These are phyloP conservation scores for Euthynnus affinis DNA, from an alignment of 2,797 vertebrate species.

Conservation along the genomic window DNA sequence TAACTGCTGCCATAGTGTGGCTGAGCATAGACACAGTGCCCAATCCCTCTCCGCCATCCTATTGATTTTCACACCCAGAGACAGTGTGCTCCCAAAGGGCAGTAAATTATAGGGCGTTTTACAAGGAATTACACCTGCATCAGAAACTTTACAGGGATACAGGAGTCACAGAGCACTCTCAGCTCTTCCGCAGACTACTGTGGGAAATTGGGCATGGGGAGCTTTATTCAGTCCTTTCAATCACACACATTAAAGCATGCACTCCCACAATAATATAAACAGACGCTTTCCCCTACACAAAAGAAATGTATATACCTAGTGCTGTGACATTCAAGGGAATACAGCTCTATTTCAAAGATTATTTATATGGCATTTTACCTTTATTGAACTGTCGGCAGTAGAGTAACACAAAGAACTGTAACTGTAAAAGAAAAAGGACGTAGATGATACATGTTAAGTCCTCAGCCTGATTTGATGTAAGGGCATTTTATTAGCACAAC, in stretches of 20 bases:
- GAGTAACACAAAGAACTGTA: conserved; percentile 29
- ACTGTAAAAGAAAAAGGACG: conserved; percentile 6
- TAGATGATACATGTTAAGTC: not conserved
- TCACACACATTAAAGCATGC: conserved; percentile 48
- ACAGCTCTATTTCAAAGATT: conserved; percentile 31
- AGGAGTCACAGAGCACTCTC: conserved; percentile 83
- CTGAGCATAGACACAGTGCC: conserved; percentile 73
- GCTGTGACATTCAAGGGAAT: conserved; percentile 49
- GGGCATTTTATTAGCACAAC: not conserved
- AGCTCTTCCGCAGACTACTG: conserved; percentile 37
- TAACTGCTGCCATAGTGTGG: conserved; percentile 79
- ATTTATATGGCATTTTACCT: conserved; percentile 35
- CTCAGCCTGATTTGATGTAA: not conserved
- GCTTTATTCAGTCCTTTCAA: conserved; percentile 53
- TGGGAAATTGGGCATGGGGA: conserved; percentile 51
- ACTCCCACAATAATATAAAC: conserved; percentile 37
- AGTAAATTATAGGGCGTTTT: conserved; percentile 95
- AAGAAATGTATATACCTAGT: conserved; percentile 32
- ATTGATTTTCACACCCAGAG: conserved; percentile 87
- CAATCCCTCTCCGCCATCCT: conserved; percentile 77
- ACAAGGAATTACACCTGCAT: conserved; percentile 95
- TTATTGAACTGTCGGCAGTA: conserved; percentile 8
- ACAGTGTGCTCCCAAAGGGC: conserved; percentile 88
- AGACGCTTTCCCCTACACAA: conserved; percentile 23
- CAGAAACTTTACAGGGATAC: conserved; percentile 94